These are phyloP conservation scores for Drosophila lacertosa DNA, from an alignment of 1,140 invertebrate genomes.

Conservation along the genomic window DNA sequence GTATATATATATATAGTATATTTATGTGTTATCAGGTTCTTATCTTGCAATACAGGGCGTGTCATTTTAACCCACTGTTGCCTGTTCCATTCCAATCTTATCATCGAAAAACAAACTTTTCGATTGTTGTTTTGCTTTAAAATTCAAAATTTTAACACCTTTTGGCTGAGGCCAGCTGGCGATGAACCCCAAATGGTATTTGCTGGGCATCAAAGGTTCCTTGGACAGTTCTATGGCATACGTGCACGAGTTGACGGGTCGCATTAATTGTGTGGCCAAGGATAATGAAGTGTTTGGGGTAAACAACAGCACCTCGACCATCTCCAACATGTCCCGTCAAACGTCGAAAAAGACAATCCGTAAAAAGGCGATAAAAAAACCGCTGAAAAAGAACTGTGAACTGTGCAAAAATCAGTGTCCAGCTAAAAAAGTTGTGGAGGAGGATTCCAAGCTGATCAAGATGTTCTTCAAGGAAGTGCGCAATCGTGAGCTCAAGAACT, in stretches of 20 bases:
- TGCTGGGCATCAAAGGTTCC: neutral
- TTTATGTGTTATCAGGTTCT: neutral
- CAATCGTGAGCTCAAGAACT: neutral
- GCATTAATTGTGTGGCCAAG: too few species aligned
- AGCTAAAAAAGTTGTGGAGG: neutral
- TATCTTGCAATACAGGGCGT: neutral
- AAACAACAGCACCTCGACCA: too few species aligned
- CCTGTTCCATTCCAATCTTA: neutral
- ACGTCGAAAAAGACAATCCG: too few species aligned
- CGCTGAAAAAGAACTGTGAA: neutral
- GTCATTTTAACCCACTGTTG: neutral
- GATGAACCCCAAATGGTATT: neutral
- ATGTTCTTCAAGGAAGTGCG: neutral
- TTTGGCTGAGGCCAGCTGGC: neutral
- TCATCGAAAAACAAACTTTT: neutral
- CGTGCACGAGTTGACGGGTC: too few species aligned
- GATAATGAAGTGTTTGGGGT: too few species aligned
- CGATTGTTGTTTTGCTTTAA: neutral
- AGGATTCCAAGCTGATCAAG: neutral
- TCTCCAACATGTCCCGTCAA: too few species aligned
- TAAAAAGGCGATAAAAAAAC: too few species aligned
- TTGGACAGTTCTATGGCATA: neutral
- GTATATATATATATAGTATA: too few species aligned
- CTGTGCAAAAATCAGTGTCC: neutral
- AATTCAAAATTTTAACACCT: slow-evolving; percentile 1